phyloP scores from a whole-genome alignment of 2,888 invertebrate genomes.

The Xestia ashworthii region DNA sequence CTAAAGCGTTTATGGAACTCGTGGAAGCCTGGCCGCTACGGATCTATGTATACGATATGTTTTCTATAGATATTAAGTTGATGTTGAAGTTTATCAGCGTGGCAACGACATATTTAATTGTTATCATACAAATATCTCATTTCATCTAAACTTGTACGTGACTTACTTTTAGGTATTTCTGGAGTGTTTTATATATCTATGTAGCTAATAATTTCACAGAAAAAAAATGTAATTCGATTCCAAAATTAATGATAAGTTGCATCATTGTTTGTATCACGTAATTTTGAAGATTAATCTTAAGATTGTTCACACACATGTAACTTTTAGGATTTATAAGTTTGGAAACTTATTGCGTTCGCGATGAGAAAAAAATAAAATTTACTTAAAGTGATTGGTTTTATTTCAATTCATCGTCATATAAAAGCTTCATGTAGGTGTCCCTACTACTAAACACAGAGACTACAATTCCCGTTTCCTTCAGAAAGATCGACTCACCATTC shows the following conservation, averaged over 20 bases:
- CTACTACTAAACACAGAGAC: too few species aligned
- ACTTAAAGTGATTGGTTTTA: neutral
- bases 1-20: conserved; percentile 81
- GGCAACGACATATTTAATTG: conserved; percentile 82
- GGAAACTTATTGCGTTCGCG: neutral
- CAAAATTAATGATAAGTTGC: neutral
- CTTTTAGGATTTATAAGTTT: conserved; percentile 1
- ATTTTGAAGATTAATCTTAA: neutral
- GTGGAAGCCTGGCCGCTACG: conserved; percentile 79
- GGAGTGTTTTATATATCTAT: neutral
- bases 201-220: neutral
- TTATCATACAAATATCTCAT: conserved; percentile 82
- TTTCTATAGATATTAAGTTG: conserved; percentile 80
- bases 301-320: neutral
- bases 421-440: neutral
- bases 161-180: neutral
- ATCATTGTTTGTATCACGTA: neutral
- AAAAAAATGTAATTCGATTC: neutral
- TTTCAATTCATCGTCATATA: conserved; percentile 1
- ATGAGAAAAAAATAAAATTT: conserved; percentile 14
- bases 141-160: conserved; percentile 67
- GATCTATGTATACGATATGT: conserved; percentile 80
- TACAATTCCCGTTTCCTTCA: too few species aligned
- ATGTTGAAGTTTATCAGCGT: conserved; percentile 83
- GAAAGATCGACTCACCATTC: neutral